Percentiles rank a stretch among this genome's conserved stretches.
These are phyloP conservation scores for Falcaria lacertinaria DNA, from an alignment of 2,888 invertebrate species.

Conservation along the genomic window DNA sequence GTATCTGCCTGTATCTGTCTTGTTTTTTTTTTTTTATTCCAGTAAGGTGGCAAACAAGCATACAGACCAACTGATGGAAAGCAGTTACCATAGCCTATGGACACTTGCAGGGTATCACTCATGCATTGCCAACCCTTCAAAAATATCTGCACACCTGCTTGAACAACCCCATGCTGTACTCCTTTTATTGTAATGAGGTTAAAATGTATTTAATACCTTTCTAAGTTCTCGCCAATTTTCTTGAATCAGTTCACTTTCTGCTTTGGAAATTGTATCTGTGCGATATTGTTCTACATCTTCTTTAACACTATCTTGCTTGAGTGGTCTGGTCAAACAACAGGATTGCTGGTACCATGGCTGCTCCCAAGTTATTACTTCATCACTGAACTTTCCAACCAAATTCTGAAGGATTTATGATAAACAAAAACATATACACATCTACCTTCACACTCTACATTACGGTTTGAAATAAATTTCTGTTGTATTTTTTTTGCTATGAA, in stretches of 20 bases:
- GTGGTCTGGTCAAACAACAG: conserved; percentile 34
- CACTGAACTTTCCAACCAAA: conserved; percentile 29
- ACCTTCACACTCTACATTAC: neutral
- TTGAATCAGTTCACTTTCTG: conserved; percentile 43
- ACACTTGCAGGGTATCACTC: too few relatives aligned
- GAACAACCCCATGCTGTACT: too few relatives aligned
- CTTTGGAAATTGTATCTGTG: conserved; percentile 42
- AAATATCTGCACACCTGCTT: too few relatives aligned
- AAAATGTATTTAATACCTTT: conserved; percentile 42
- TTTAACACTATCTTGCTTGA: conserved; percentile 18
- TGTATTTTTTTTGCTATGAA: neutral
- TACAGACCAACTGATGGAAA: too few relatives aligned
- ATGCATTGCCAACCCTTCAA: too few relatives aligned
- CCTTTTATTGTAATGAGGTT: too few relatives aligned
- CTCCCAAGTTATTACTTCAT: conserved; percentile 45
- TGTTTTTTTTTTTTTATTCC: too few relatives aligned
- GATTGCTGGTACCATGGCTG: conserved; percentile 62
- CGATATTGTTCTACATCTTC: conserved; percentile 25
- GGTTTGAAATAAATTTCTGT: too few relatives aligned
- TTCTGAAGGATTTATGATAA: conserved; percentile 28
- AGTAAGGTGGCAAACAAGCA: too few relatives aligned
- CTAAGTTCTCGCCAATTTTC: conserved; percentile 55
- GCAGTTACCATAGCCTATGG: too few relatives aligned
- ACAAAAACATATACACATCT: neutral
- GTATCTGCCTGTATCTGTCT: too few relatives aligned